Percentiles rank a stretch among this genome's conserved stretches.
phyloP scores from a whole-genome alignment of 92 coral and sea anemone genomes.

The Metridium senile region DNA sequence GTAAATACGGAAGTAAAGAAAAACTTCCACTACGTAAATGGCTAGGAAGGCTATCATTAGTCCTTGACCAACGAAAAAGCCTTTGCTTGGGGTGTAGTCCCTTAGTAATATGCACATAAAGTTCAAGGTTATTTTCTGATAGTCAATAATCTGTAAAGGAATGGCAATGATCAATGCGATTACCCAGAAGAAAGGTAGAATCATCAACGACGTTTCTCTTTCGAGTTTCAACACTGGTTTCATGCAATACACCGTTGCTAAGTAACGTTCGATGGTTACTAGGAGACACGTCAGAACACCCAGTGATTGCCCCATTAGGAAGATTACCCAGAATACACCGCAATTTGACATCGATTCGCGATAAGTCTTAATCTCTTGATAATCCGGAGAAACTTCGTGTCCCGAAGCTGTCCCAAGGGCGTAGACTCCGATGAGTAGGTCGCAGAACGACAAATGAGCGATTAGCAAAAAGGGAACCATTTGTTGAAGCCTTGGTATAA shows the following conservation, averaged over 20 bases:
- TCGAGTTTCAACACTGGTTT: constrained; percentile 35
- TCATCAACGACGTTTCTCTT: background rate
- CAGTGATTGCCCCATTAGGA: constrained; percentile 48
- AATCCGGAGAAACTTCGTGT: constrained; percentile 24
- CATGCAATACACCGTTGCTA: constrained; percentile 56
- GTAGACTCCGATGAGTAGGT: constrained; percentile 43
- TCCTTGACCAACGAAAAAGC: constrained; percentile 32
- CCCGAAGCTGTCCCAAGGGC: constrained; percentile 46
- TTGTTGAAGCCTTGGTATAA: constrained; percentile 20
- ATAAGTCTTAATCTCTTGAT: background rate
- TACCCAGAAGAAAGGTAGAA: background rate
- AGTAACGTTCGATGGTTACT: constrained; percentile 50
- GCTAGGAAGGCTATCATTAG: constrained; percentile 31
- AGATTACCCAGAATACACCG: constrained; percentile 18
- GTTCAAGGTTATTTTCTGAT: constrained; percentile 30
- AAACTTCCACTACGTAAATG: constrained; percentile 23
- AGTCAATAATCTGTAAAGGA: constrained; percentile 24
- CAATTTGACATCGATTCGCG: constrained; percentile 19
- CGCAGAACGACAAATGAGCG: constrained; percentile 57
- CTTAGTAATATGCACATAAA: constrained; percentile 51
- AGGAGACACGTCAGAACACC: constrained; percentile 43
- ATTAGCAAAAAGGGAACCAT: constrained; percentile 46
- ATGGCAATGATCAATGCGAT: background rate
- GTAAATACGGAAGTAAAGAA: constrained; percentile 41
- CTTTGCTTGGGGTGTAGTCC: constrained; percentile 6